These are phyloP conservation scores for Butorides virescens DNA, from an alignment of 2,113 vertebrate genomes.

Conservation along the genomic window DNA sequence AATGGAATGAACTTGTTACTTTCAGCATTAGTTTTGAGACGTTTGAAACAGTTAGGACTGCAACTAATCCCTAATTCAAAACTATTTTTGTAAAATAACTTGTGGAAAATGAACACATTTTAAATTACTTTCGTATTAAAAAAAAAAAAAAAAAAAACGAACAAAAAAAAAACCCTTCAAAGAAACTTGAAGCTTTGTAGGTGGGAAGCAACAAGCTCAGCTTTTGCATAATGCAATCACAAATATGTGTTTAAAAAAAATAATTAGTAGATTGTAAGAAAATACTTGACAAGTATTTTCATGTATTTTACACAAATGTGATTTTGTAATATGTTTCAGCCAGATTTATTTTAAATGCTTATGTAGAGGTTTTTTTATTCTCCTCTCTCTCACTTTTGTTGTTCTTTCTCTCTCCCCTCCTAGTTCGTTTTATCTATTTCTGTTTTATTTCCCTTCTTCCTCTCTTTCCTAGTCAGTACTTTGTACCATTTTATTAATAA, in stretches of 20 bases:
- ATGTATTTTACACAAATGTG: slow-evolving; percentile 93
- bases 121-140: slow-evolving; percentile 74
- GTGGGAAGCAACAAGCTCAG: slow-evolving; percentile 82
- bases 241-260: slow-evolving; percentile 75
- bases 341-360: slow-evolving; percentile 89
- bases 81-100: slow-evolving; percentile 81
- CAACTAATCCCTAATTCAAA: slow-evolving; percentile 80
- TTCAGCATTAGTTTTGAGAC: slow-evolving; percentile 73
- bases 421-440: background rate
- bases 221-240: slow-evolving; percentile 93
- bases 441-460: slow-evolving; percentile 39
- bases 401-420: background rate
- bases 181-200: slow-evolving; percentile 91
- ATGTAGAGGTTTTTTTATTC: slow-evolving; percentile 78
- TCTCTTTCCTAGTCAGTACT: slow-evolving; percentile 79
- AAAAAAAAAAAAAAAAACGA: slow-evolving; percentile 31
- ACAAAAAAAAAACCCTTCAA: slow-evolving; percentile 75
- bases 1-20: slow-evolving; percentile 81
- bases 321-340: slow-evolving; percentile 89
- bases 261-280: slow-evolving; percentile 87
- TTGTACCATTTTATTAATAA: slow-evolving; percentile 80
- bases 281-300: slow-evolving; percentile 90
- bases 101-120: slow-evolving; percentile 75
- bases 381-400: background rate
- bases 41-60: slow-evolving; percentile 81